Percentiles rank a stretch among this genome's conserved stretches.
phyloP scores from a whole-genome alignment of 2,113 vertebrate genomes.

The Natator depressus region DNA sequence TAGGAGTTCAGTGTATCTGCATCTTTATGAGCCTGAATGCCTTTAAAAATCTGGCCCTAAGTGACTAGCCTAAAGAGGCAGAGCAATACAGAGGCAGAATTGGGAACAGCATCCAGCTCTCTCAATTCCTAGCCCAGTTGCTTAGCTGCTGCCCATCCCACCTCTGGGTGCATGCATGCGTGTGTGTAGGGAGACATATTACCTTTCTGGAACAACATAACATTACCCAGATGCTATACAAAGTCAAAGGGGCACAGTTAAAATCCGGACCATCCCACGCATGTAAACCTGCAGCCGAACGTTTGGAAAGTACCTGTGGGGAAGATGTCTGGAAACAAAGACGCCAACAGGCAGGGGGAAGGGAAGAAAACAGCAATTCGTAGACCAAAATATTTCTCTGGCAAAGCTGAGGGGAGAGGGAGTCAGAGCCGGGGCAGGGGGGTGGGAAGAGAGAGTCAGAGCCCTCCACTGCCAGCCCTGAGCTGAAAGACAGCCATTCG shows the following conservation, averaged over 20 bases:
- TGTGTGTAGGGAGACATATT: not conserved
- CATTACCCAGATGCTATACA: not conserved
- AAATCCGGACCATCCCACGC: rapidly evolving
- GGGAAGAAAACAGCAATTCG: not conserved
- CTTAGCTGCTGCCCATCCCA: not conserved
- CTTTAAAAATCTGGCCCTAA: not conserved
- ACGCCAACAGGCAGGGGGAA: not conserved
- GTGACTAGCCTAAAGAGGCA: too few relatives aligned
- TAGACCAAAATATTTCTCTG: not conserved
- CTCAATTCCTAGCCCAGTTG: not conserved
- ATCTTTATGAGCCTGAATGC: not conserved
- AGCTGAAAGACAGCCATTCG: not conserved
- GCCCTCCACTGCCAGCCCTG: not conserved
- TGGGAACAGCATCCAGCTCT: not conserved
- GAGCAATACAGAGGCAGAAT: not conserved
- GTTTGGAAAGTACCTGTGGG: not conserved
- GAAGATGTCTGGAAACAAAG: not conserved
- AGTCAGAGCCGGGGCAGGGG: too few relatives aligned
- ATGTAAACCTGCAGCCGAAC: not conserved
- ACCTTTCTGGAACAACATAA: not conserved
- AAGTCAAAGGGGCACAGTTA: too few relatives aligned
- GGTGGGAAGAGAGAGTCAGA: not conserved
- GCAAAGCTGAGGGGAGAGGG: not conserved
- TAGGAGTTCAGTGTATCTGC: not conserved
- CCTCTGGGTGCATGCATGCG: not conserved